Base-by-base conservation (phyloP, 2,888 invertebrate genomes). In the Aporophyla nigra region DNA sequence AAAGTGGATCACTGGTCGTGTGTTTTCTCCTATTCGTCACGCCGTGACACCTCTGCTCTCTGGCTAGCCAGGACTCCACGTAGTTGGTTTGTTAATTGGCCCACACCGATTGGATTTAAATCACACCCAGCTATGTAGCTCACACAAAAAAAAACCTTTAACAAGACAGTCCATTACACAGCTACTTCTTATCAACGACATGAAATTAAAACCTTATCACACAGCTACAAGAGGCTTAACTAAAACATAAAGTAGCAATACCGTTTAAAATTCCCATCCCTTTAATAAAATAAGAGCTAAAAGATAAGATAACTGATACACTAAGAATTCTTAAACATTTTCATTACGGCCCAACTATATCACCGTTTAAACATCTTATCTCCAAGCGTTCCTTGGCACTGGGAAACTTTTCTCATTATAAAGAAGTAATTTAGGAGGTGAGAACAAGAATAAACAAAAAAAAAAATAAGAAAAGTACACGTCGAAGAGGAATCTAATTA, bases 381-480 rank as follows among this genome's bases (percentile, higher is more conserved):
- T 82, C 10, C n/a, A 69, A 67, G 49, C 76, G 68, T 83, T 75
- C 53, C 74, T 79, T 77, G 78, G 82, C 82, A 87, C 86, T 90
- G 83, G 74, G 74, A 90, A 94, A 94, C 92, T 94, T 94, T 93
- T 90, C 93, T 93, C 94, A 93, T 94, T 94, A 94, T 90, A 90
- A 77, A 87, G 85, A 92, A 91, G 91, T 88, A 89, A 91, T 90
- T 91, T 91, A 92, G 89, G 89, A 93, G 92, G 92, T 92, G 92
- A 90, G 90, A 90, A 89, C 61, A 76, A 74, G 86, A 88, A 89
- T 89, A 91, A 91, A 89, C 87, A 89, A 89, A 89, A 83, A 70
- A n/a, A 89, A 89, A 89, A 89, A 89, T 87, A 85, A 87, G 86
- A 86, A 88, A 90, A 90, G 92, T 87, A 88, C 86, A 88, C 85